These are phyloP conservation scores for Lutraria lutraria DNA, from an alignment of 2,888 invertebrate genomes.

Conservation along the genomic window DNA sequence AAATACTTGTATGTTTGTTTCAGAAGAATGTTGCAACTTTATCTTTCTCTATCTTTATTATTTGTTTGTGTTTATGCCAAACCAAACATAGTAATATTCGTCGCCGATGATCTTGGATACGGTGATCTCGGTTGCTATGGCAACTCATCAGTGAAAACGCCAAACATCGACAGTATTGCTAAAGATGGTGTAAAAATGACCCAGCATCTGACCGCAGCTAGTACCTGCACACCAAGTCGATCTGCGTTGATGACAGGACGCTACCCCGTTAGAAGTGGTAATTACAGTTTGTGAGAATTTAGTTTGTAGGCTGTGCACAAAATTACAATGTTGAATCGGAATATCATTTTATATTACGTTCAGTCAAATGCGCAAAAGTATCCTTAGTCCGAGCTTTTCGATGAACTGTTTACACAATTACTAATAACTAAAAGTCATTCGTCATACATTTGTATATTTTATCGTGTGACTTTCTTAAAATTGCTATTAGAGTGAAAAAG, in stretches of 20 bases:
- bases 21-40: neutral
- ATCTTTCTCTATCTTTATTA: neutral
- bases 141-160: conserved; percentile 87
- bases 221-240: conserved; percentile 88
- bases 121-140: conserved; percentile 87
- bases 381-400: too few species aligned
- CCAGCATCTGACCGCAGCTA: conserved; percentile 88
- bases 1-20: neutral
- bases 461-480: too few species aligned
- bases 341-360: too few species aligned
- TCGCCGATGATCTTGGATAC: conserved; percentile 88
- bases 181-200: conserved; percentile 87
- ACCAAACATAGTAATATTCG: conserved; percentile 88
- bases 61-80: conserved; percentile 23
- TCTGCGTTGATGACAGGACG: conserved; percentile 88
- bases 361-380: too few species aligned
- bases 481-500: too few species aligned
- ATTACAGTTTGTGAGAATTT: too few species aligned
- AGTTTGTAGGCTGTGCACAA: too few species aligned
- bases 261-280: conserved; percentile 26
- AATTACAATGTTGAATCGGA: too few species aligned
- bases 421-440: too few species aligned
- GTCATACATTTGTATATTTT: too few species aligned
- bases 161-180: conserved; percentile 87
- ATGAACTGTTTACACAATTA: too few species aligned